phyloP scores from a whole-genome alignment of 2,888 invertebrate genomes.

The Netelia melanura region DNA sequence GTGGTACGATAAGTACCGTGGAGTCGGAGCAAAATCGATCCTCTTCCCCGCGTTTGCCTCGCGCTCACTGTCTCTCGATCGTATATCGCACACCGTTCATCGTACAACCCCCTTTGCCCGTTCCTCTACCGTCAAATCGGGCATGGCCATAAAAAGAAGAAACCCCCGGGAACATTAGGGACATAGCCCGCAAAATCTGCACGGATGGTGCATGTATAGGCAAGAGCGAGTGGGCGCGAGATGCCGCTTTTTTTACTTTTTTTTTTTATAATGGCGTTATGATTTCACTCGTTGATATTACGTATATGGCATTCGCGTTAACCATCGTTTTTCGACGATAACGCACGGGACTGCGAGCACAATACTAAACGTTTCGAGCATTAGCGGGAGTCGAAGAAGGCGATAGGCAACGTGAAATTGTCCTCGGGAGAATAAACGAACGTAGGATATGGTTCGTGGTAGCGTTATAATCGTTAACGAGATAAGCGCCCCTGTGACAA shows the following conservation, averaged over 20 bases:
- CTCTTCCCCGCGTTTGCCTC: slow-evolving; percentile 59
- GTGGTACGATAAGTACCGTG: slow-evolving; percentile 83
- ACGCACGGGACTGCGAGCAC: slow-evolving; percentile 47
- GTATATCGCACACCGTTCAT: slow-evolving; percentile 33
- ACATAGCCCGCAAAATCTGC: slow-evolving; percentile 43
- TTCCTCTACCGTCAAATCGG: slow-evolving; percentile 78
- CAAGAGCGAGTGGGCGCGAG: slow-evolving; percentile 44
- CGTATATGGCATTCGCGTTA: slow-evolving; percentile 41
- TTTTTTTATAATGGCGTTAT: slow-evolving; percentile 80
- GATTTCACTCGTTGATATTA: slow-evolving; percentile 79
- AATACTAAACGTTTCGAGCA: slow-evolving; percentile 76
- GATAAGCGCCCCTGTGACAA: background rate
- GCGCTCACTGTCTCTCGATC: slow-evolving; percentile 29
- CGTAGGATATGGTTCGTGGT: background rate
- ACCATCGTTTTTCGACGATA: slow-evolving; percentile 64
- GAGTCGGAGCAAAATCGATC: slow-evolving; percentile 81
- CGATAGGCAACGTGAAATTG: slow-evolving; percentile 27
- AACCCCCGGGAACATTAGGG: slow-evolving; percentile 61
- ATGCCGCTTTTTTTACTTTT: background rate
- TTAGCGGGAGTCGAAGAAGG: slow-evolving; percentile 69
- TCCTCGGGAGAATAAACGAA: slow-evolving; percentile 27
- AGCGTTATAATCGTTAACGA: background rate
- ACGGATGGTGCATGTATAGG: slow-evolving; percentile 21
- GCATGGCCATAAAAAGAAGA: slow-evolving; percentile 80
- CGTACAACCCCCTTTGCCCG: slow-evolving; percentile 2